phyloP scores from a whole-genome alignment of 2,888 invertebrate species.

The Chironomus tentans region DNA sequence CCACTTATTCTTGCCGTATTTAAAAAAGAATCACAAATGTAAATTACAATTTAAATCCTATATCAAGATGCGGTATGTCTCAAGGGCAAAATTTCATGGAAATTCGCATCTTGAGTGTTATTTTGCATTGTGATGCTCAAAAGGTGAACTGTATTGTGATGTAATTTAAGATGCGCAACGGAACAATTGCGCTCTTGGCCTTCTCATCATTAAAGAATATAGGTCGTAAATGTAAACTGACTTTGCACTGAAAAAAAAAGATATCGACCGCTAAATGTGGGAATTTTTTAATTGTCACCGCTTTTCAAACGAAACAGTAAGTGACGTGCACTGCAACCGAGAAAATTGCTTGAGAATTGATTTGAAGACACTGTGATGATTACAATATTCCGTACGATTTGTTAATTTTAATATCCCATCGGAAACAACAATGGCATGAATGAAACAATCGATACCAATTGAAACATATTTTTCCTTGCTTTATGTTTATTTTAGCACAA shows the following conservation, averaged over 20 bases:
- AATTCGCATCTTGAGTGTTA: constrained; percentile 18
- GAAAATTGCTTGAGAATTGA: no score
- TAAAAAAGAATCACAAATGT: no score
- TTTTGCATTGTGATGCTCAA: constrained; percentile 15
- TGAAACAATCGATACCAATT: no score
- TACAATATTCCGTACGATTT: no score
- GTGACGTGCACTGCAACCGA: neutral
- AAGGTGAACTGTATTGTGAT: constrained; percentile 9
- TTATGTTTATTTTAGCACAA: no score
- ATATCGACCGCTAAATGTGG: constrained; percentile 14
- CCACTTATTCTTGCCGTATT: no score
- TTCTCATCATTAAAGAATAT: constrained; percentile 26
- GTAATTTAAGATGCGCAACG: constrained; percentile 21
- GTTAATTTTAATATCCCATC: no score
- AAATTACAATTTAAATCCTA: no score
- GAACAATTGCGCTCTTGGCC: constrained; percentile 27
- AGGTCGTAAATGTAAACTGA: neutral
- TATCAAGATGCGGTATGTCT: constrained; percentile 10
- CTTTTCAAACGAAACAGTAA: neutral
- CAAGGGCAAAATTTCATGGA: constrained; percentile 25
- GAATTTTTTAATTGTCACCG: constrained; percentile 23
- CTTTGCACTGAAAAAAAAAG: neutral
- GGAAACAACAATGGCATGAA: no score
- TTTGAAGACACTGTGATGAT: no score
- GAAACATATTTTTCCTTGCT: no score